phyloP scores from a whole-genome alignment of 2,113 vertebrate species.

The Strix uralensis region DNA sequence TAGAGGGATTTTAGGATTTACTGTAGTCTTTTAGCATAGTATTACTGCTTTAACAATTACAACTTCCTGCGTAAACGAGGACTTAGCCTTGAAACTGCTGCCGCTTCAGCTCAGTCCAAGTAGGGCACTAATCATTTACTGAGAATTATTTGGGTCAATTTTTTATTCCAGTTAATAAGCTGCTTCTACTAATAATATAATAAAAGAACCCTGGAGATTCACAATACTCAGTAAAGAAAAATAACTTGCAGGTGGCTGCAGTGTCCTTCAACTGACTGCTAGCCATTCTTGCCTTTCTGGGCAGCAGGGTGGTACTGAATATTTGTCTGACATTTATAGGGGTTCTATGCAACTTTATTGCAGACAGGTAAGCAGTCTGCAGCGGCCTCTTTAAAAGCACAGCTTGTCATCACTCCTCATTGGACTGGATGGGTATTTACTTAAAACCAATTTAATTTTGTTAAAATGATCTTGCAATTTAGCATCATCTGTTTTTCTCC shows the following conservation, averaged over 20 bases:
- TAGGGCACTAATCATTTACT: constrained; percentile 12
- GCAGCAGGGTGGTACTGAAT: background rate
- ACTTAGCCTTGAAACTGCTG: constrained; percentile 32
- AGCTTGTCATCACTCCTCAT: background rate
- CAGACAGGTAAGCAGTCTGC: background rate
- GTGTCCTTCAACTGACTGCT: constrained; percentile 16
- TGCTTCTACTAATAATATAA: background rate
- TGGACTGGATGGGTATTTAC: background rate
- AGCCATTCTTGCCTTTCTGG: background rate
- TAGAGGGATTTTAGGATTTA: constrained; percentile 39
- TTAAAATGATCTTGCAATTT: background rate
- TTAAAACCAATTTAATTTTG: background rate
- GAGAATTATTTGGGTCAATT: constrained; percentile 28
- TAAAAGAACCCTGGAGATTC: background rate
- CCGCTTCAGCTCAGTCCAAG: constrained; percentile 20
- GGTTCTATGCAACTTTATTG: background rate
- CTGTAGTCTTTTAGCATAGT: background rate
- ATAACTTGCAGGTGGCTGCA: constrained; percentile 11
- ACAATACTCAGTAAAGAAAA: constrained; percentile 3
- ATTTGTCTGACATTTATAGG: background rate
- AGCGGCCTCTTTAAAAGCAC: background rate
- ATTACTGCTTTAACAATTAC: background rate
- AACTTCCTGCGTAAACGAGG: background rate
- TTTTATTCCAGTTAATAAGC: constrained; percentile 6
- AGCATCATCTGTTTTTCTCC: background rate